A percentile compares a stretch with the other conserved stretches of the same genome.
Conservation (phyloP, 2,888 invertebrate genomes). For the Oscheius sp. region DNA sequence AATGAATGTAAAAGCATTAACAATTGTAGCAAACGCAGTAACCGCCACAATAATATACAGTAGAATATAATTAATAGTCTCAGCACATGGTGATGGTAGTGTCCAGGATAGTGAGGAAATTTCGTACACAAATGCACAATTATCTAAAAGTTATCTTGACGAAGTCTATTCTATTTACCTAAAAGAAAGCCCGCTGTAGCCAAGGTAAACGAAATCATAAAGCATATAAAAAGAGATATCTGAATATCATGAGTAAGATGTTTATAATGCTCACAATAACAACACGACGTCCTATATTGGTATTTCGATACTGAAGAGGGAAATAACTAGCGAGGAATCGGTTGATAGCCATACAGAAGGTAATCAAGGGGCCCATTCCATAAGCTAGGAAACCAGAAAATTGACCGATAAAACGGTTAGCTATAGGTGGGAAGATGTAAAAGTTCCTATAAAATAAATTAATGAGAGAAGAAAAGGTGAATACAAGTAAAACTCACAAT, state of each 20-base stretch:
- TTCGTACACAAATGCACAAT: not conserved
- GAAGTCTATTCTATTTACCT: too few species aligned
- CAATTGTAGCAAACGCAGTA: not conserved
- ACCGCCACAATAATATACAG: not conserved
- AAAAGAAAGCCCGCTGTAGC: too few species aligned
- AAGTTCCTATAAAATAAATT: not conserved
- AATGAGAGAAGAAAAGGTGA: not conserved
- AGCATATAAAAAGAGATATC: too few species aligned
- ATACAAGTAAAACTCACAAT: not conserved
- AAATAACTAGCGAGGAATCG: conserved; percentile 4
- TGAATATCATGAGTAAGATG: too few species aligned
- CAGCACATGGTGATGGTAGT: not conserved
- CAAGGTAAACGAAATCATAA: too few species aligned
- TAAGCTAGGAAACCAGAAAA: not conserved
- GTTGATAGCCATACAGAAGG: conserved; percentile 13
- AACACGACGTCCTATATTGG: too few species aligned
- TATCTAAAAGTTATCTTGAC: not conserved
- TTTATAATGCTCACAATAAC: too few species aligned
- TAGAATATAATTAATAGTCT: not conserved
- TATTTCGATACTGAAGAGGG: not conserved
- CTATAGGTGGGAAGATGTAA: not conserved
- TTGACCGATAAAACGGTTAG: not conserved
- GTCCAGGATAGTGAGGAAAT: not conserved
- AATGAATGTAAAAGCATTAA: not conserved
- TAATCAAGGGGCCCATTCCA: conserved; percentile 10